These are phyloP conservation scores for Globia sparganii DNA, from an alignment of 2,888 invertebrate genomes.

Conservation along the genomic window DNA sequence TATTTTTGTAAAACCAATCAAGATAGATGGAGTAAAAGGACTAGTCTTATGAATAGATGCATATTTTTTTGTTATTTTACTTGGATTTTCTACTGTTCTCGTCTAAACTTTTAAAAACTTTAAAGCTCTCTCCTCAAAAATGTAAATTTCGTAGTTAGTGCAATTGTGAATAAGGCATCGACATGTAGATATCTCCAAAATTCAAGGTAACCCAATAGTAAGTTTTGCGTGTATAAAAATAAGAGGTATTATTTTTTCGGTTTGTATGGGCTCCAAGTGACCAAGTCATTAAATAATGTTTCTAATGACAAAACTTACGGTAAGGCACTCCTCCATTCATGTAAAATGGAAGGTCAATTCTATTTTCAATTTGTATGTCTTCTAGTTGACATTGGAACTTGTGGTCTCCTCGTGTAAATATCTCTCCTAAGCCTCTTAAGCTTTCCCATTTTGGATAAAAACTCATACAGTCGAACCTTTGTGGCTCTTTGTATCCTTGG, in stretches of 20 bases:
- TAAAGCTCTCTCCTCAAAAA: too few relatives aligned
- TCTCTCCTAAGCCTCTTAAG: slow-evolving; percentile 71
- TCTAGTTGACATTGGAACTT: slow-evolving; percentile 72
- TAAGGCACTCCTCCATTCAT: slow-evolving; percentile 43
- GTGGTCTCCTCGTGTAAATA: slow-evolving; percentile 74
- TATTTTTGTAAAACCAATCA: too few relatives aligned
- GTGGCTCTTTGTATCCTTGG: slow-evolving; percentile 70
- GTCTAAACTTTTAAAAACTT: too few relatives aligned
- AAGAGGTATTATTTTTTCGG: too few relatives aligned
- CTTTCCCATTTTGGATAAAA: slow-evolving; percentile 84
- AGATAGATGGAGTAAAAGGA: too few relatives aligned
- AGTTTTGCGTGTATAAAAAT: neutral
- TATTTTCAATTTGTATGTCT: slow-evolving; percentile 75
- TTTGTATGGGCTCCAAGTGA: neutral
- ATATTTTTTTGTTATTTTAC: too few relatives aligned
- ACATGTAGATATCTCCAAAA: neutral
- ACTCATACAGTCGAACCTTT: slow-evolving; percentile 70
- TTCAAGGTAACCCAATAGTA: neutral
- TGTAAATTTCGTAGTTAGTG: too few relatives aligned
- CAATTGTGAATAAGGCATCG: too few relatives aligned
- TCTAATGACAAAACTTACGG: slow-evolving; percentile 28
- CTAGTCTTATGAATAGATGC: too few relatives aligned
- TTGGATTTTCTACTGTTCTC: too few relatives aligned
- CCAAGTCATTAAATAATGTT: neutral
- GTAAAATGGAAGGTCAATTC: slow-evolving; percentile 76